These are phyloP conservation scores for Linyphia triangularis DNA, from an alignment of 2,888 invertebrate genomes.

Conservation along the genomic window DNA sequence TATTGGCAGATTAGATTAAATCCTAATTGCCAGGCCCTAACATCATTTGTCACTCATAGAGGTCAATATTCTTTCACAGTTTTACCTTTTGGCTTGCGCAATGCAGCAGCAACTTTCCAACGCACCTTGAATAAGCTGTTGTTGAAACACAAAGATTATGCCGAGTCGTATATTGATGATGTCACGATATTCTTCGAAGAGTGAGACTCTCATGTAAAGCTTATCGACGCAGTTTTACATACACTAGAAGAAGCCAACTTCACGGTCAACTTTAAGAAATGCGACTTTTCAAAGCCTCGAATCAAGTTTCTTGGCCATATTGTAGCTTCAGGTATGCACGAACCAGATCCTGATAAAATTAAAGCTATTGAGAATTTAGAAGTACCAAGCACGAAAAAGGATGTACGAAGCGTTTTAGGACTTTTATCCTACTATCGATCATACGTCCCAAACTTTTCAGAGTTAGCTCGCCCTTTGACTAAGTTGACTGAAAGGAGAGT, in stretches of 20 bases:
- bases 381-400: background rate
- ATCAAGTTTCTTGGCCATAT: too few relatives aligned
- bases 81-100: background rate
- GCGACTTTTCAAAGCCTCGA: background rate
- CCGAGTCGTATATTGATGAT: background rate
- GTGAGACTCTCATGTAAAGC: background rate
- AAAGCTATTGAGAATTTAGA: background rate
- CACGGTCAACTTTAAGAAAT: background rate
- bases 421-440: conserved; percentile 7
- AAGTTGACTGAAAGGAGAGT: too few relatives aligned
- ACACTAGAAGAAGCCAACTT: too few relatives aligned
- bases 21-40: too few relatives aligned
- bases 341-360: conserved; percentile 8
- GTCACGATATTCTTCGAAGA: background rate
- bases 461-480: background rate
- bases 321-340: background rate
- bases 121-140: background rate
- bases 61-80: background rate
- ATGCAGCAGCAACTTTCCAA: conserved; percentile 5
- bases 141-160: background rate
- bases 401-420: background rate
- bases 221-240: background rate
- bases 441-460: background rate
- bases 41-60: too few relatives aligned
- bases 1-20: background rate